phyloP scores from a whole-genome alignment of 2,797 vertebrate genomes.

The Microtus agrestis region DNA sequence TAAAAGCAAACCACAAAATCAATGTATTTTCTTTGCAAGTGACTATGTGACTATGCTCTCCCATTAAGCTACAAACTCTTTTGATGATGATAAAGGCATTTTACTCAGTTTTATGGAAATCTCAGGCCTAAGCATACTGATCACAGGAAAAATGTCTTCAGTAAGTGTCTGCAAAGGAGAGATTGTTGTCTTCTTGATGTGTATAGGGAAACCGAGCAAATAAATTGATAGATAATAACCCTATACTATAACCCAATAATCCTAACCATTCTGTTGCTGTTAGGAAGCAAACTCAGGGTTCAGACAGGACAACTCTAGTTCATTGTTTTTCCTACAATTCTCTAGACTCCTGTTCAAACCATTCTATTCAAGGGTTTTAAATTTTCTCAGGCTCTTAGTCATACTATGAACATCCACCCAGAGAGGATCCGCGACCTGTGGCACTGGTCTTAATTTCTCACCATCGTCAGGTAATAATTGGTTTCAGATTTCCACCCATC shows the following conservation, averaged over 20 bases:
- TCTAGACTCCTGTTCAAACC: neutral
- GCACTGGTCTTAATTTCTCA: neutral
- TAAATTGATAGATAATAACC: neutral
- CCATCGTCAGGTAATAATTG: constrained; percentile 7
- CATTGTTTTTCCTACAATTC: neutral
- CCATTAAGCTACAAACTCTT: neutral
- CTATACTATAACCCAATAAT: neutral
- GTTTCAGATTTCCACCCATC: neutral
- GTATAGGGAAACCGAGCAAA: neutral
- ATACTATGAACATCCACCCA: neutral
- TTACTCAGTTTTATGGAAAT: constrained; percentile 1
- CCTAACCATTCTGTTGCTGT: neutral
- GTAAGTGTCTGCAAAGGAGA: neutral
- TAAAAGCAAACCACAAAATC: neutral
- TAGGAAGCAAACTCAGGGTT: neutral
- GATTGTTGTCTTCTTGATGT: neutral
- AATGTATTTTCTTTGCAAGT: neutral
- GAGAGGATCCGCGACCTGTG: neutral
- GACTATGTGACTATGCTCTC: neutral
- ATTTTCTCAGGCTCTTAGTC: neutral
- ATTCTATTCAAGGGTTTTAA: constrained; percentile 5
- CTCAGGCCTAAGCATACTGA: neutral
- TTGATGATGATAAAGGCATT: neutral
- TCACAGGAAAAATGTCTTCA: neutral
- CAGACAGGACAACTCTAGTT: neutral